Conservation (phyloP, 1,140 invertebrate species). For the Myzus persicae region DNA sequence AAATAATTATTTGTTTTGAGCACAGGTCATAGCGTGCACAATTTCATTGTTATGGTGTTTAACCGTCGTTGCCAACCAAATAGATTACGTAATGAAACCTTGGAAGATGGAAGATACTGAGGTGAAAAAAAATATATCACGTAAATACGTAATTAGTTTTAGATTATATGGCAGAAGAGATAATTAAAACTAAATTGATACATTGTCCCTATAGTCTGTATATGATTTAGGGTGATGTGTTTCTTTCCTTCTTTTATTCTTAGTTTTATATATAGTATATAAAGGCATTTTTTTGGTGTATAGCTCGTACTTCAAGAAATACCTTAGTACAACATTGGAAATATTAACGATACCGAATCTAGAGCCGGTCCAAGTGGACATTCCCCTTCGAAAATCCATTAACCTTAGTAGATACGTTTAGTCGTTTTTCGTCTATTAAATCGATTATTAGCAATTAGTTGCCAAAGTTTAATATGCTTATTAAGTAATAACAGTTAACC, state of each 20-base stretch:
- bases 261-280: not conserved
- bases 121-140: slow-evolving; percentile 24
- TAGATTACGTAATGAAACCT: slow-evolving; percentile 35
- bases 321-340: too few species aligned
- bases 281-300: too few species aligned
- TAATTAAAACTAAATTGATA: not conserved
- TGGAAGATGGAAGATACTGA: not conserved
- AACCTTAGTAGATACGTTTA: too few species aligned
- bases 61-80: not conserved
- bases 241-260: not conserved
- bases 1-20: not conserved
- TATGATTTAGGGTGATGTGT: not conserved
- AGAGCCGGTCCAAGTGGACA: too few species aligned
- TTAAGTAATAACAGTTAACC: too few species aligned
- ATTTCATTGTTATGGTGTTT: slow-evolving; percentile 39
- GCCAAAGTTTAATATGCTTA: too few species aligned
- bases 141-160: not conserved
- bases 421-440: too few species aligned
- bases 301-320: too few species aligned
- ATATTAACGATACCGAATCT: too few species aligned
- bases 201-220: not conserved
- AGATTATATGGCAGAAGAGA: not conserved
- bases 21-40: not conserved
- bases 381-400: too few species aligned
- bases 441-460: too few species aligned